These are phyloP conservation scores for Sinocyclocheilus rhinocerous DNA, from an alignment of 2,113 vertebrate genomes.

Conservation along the genomic window DNA sequence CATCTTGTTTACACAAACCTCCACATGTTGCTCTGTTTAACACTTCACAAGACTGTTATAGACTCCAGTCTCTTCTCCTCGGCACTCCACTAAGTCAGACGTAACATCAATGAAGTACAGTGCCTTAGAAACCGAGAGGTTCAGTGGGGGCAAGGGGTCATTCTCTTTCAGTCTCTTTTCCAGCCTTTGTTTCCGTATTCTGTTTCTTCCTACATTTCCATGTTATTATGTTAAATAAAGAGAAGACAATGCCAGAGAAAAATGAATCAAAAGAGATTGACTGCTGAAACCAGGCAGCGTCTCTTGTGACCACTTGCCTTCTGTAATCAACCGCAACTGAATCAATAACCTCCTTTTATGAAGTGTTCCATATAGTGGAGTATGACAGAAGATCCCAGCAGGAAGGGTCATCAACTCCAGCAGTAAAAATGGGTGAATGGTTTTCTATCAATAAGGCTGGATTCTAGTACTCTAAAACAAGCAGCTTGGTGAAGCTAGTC, in stretches of 20 bases:
- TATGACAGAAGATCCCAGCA: conserved; percentile 30
- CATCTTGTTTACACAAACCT: conserved; percentile 44
- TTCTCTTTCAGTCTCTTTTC: neutral
- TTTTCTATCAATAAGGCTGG: neutral
- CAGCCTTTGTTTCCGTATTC: neutral
- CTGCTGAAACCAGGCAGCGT: neutral
- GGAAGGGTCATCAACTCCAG: conserved; percentile 34
- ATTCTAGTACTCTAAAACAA: neutral
- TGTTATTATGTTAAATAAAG: conserved; percentile 13
- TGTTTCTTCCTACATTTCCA: neutral
- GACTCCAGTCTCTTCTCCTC: conserved; percentile 42
- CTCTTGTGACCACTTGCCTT: conserved; percentile 21
- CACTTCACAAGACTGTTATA: conserved; percentile 44
- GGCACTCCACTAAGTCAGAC: conserved; percentile 28
- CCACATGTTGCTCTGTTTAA: conserved; percentile 47
- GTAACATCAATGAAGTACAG: conserved; percentile 41
- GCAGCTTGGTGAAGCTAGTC: neutral
- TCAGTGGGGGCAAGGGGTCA: neutral
- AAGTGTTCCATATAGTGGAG: conserved; percentile 44
- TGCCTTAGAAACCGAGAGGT: neutral
- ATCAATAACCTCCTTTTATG: conserved; percentile 39
- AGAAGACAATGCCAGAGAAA: neutral
- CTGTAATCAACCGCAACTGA: conserved; percentile 1
- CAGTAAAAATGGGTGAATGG: conserved; percentile 16
- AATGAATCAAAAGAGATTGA: neutral